phyloP scores from a whole-genome alignment of 2,888 invertebrate species.

The Macaria notata region DNA sequence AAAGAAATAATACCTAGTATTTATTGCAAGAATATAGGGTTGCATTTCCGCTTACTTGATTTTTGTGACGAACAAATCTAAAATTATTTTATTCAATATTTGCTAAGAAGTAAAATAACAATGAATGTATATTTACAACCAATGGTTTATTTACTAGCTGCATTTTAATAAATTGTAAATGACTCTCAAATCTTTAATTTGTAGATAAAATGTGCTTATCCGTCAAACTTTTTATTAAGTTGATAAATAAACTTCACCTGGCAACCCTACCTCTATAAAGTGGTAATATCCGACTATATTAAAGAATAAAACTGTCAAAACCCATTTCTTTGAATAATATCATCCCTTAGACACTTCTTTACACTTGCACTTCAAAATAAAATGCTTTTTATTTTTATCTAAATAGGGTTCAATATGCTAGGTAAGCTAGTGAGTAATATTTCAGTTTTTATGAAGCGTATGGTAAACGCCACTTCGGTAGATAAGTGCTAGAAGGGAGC shows the following conservation, averaged over 20 bases:
- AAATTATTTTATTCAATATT: no score
- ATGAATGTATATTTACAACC: no score
- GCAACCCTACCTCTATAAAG: conserved; percentile 25
- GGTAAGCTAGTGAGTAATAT: conserved; percentile 8
- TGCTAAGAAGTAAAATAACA: no score
- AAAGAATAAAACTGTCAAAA: conserved; percentile 73
- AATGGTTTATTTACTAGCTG: no score
- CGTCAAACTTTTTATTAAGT: no score
- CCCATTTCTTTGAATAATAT: conserved; percentile 69
- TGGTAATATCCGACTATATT: conserved; percentile 50
- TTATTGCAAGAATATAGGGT: no score
- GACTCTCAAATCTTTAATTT: no score
- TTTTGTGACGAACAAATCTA: no score
- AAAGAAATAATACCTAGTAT: no score
- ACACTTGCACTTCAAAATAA: conserved; percentile 1
- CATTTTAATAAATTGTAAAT: no score
- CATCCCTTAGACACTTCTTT: conserved; percentile 40
- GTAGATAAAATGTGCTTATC: no score
- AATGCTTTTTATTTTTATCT: conserved; percentile 13
- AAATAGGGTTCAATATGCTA: conserved; percentile 9
- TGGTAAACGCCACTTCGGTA: conserved; percentile 51
- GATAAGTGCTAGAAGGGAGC: conserved; percentile 38
- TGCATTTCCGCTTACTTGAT: no score
- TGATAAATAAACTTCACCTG: not conserved
- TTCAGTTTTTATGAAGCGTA: conserved; percentile 53